These are phyloP conservation scores for Brenthis ino DNA, from an alignment of 2,888 invertebrate species.

Conservation along the genomic window DNA sequence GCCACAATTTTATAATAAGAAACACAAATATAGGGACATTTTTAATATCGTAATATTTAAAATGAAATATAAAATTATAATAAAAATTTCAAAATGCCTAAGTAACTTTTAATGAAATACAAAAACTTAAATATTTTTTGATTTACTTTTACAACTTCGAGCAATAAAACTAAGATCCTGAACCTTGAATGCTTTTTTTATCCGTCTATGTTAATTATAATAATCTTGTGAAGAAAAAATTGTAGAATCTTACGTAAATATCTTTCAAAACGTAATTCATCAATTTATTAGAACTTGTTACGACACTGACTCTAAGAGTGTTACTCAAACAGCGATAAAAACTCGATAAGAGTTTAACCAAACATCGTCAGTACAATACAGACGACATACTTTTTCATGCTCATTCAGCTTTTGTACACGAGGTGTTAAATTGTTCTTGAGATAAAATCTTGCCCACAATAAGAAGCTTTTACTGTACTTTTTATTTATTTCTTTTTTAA, in stretches of 20 bases:
- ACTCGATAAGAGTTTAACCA: slow-evolving; percentile 37
- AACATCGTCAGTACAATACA: slow-evolving; percentile 37
- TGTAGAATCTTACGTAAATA: not conserved
- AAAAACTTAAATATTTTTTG: not conserved
- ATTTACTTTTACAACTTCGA: not conserved
- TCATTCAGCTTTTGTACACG: slow-evolving; percentile 50
- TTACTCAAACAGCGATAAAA: slow-evolving; percentile 32
- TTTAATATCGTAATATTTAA: no score
- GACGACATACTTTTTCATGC: slow-evolving; percentile 48
- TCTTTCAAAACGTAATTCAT: slow-evolving; percentile 9
- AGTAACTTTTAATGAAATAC: not conserved
- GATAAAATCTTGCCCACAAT: slow-evolving; percentile 41
- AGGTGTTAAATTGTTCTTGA: slow-evolving; percentile 50
- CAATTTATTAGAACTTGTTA: slow-evolving; percentile 21
- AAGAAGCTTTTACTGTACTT: slow-evolving; percentile 35
- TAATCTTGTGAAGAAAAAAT: not conserved
- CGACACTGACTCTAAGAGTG: slow-evolving; percentile 22
- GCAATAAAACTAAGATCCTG: not conserved
- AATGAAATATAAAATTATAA: no score
- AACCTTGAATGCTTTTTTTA: not conserved
- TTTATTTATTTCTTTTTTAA: slow-evolving; percentile 33
- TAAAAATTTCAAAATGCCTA: not conserved
- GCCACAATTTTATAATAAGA: no score
- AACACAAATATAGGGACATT: no score
- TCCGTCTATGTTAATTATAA: not conserved